Base-by-base conservation (phyloP, 2,113 vertebrate genomes). In the rat (Rattus norvegicus) region DNA sequence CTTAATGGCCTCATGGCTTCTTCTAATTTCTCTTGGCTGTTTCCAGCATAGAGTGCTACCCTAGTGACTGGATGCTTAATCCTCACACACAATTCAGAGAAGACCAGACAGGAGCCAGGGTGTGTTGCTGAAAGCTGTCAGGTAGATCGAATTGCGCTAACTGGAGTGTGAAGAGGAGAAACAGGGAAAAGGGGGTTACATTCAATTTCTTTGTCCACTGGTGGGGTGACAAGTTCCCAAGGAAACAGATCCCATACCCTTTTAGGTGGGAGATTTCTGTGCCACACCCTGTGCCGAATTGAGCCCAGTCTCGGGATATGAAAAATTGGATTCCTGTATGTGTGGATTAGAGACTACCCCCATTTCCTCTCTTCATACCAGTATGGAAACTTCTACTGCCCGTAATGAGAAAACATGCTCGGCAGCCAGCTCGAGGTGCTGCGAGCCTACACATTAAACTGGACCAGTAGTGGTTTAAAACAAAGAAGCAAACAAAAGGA, bases 391-490 rank as follows among this genome's bases (percentile, higher is more conserved):
- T 16, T 5, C 47, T 12, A 6, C 76, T 9, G 1, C 11, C 17
- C 36, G 4, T 59, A 70, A 86, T 43, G 1, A 30, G 28, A 63
- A 92, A 72, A 91, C 95, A 75, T 91, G 95, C 95, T 76, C 90
- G 84, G 96, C 90, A 96, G 93, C n/a, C 24, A 67, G 61, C 93
- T 97, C 97, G 95, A 47, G 92, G 90, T 0, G 73, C 97, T 0
- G 92, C 95, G 96, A 97, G 97, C 98, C 96, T 88, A 97, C 97
- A 96, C 97, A 63, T 36, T 97, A 97, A 98, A 94, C 97, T 96
- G 97, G 97, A 97, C 95, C 97, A n/a, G 96, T 97, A 97, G 96
- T 92, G 91, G 56, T 95, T 98, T 98, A 95, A 98, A 98, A 98
- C 98, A 99, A 98, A 98, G 98, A 97, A 94, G 43, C 4, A 86